Evolutionary conservation across 2,113 vertebrate species (phyloP).

Genomic region (Platichthys flesus): DNA sequence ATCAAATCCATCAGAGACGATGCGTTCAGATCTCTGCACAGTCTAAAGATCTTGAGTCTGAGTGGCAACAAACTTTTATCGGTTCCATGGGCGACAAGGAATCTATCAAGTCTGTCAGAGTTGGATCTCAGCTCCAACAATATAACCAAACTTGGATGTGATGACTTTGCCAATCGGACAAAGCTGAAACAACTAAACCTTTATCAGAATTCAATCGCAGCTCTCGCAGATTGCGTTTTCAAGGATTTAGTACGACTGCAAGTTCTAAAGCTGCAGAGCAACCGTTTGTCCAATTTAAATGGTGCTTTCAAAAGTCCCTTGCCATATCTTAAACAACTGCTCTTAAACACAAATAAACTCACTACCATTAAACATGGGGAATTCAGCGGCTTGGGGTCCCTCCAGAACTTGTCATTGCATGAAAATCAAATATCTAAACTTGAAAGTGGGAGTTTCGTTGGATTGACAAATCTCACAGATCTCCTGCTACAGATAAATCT

Average conservation of each 20-base stretch:
- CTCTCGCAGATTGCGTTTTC: constrained; percentile 67
- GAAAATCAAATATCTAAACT: constrained; percentile 68
- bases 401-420: constrained; percentile 64
- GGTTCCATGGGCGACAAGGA: constrained; percentile 51
- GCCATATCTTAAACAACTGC: constrained; percentile 60
- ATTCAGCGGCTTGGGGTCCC: constrained; percentile 58
- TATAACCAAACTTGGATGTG: constrained; percentile 59
- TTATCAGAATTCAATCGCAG: constrained; percentile 62
- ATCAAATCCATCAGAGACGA: constrained; percentile 29
- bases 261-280: constrained; percentile 67
- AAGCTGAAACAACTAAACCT: constrained; percentile 66
- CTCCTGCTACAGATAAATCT: constrained; percentile 64
- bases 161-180: constrained; percentile 69
- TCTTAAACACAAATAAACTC: constrained; percentile 70
- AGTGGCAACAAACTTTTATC: constrained; percentile 54
- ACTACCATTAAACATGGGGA: not conserved
- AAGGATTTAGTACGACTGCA: constrained; percentile 61
- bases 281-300: constrained; percentile 52
- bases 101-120: constrained; percentile 50
- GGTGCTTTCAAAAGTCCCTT: constrained; percentile 63
- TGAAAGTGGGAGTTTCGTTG: constrained; percentile 55
- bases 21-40: constrained; percentile 46
- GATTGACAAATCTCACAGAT: constrained; percentile 54
- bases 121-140: constrained; percentile 77
- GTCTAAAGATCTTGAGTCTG: constrained; percentile 59